phyloP scores from a whole-genome alignment of 2,113 vertebrate genomes.

The Ictidomys tridecemlineatus region DNA sequence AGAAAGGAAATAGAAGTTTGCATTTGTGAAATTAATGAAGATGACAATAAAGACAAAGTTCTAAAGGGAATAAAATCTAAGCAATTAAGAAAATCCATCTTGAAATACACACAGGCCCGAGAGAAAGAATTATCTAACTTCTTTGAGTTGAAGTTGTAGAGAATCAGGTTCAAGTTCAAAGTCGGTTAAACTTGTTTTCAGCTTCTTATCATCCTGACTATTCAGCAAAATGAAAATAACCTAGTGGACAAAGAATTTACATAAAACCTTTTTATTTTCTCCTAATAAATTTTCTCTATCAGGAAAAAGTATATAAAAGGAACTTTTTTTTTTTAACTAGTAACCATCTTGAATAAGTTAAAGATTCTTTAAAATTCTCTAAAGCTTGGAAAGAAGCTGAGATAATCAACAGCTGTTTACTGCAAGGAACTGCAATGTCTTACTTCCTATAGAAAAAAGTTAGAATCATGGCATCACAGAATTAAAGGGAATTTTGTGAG shows the following conservation, averaged over 20 bases:
- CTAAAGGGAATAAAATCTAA: slow-evolving; percentile 46
- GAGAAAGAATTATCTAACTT: neutral
- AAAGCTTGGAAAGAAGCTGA: neutral
- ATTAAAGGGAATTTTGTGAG: slow-evolving; percentile 36
- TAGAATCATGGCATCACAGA: neutral
- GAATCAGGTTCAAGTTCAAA: slow-evolving; percentile 58
- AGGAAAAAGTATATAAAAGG: neutral
- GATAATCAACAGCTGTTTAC: neutral
- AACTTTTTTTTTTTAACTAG: neutral
- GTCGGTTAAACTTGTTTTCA: slow-evolving; percentile 44
- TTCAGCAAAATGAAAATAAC: slow-evolving; percentile 63
- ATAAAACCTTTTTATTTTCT: slow-evolving; percentile 44
- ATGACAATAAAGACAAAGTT: slow-evolving; percentile 4
- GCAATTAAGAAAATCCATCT: neutral
- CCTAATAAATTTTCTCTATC: slow-evolving; percentile 53
- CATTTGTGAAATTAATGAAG: slow-evolving; percentile 43
- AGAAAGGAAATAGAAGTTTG: slow-evolving; percentile 8
- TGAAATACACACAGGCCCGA: neutral
- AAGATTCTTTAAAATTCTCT: slow-evolving; percentile 50
- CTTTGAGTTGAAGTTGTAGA: neutral
- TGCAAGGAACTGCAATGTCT: neutral
- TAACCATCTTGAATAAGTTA: neutral
- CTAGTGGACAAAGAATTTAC: slow-evolving; percentile 11
- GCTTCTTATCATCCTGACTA: neutral
- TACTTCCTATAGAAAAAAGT: neutral